Conservation (phyloP, 2,113 vertebrate species). For the Ploceus nigricollis region DNA sequence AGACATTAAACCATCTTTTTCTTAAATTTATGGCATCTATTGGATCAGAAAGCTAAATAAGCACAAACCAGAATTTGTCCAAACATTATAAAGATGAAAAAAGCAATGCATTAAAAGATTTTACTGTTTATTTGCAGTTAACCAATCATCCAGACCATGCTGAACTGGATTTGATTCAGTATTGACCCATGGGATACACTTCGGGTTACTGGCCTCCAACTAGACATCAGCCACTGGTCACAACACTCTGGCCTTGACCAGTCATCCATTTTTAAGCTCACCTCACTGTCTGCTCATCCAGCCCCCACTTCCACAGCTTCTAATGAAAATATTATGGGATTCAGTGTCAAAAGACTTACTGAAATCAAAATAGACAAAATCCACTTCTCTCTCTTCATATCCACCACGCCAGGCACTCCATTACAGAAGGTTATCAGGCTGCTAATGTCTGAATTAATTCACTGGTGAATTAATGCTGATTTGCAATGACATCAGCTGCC, state of each 20-base stretch:
- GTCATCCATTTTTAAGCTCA: neutral
- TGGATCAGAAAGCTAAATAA: slow-evolving; percentile 36
- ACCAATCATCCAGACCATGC: neutral
- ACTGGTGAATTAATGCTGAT: neutral
- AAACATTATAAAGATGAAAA: neutral
- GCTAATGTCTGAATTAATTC: neutral
- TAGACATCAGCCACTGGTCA: neutral
- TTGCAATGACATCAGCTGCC: neutral
- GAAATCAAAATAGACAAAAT: neutral
- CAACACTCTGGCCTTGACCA: neutral
- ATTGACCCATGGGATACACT: neutral
- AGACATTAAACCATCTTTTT: slow-evolving; percentile 3
- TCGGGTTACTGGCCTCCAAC: neutral
- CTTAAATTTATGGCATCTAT: neutral
- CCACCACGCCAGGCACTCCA: neutral
- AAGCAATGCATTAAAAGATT: neutral
- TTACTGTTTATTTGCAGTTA: neutral
- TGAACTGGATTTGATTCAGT: neutral
- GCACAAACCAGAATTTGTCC: neutral
- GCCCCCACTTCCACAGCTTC: neutral
- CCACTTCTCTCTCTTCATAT: neutral
- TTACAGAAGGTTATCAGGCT: neutral
- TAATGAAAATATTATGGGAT: neutral
- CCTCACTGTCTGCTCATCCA: neutral
- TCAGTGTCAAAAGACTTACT: neutral